phyloP scores from a whole-genome alignment of 2,113 vertebrate genomes.

The Ailurus styani region DNA sequence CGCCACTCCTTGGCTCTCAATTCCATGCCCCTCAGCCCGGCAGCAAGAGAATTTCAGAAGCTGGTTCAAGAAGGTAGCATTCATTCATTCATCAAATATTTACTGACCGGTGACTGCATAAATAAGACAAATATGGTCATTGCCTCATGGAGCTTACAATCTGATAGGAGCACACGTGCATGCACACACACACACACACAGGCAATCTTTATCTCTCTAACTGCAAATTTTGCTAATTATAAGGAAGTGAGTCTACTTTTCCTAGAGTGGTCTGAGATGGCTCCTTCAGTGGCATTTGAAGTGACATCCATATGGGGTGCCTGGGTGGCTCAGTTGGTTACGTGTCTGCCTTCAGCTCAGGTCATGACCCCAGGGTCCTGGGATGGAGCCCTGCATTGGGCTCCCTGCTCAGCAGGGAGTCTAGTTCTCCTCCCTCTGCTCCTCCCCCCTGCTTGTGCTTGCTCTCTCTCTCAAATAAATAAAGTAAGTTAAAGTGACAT shows the following conservation, averaged over 20 bases:
- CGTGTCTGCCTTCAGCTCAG: background rate
- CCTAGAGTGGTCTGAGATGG: background rate
- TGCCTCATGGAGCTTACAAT: background rate
- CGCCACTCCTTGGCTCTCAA: background rate
- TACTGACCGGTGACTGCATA: background rate
- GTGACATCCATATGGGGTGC: background rate
- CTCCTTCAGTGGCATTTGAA: background rate
- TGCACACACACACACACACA: background rate
- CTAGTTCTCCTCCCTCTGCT: no score
- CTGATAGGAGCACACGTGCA: background rate
- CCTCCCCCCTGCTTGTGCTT: no score
- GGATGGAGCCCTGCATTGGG: no score
- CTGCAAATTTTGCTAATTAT: background rate
- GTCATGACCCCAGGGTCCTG: background rate
- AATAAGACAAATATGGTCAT: background rate
- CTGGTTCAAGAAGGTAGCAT: background rate
- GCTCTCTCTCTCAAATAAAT: no score
- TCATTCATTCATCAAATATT: background rate
- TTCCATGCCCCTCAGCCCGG: background rate
- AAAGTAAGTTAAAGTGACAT: background rate
- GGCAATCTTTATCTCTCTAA: no score
- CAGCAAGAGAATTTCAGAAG: background rate
- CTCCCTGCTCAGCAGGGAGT: no score
- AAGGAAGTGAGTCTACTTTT: background rate
- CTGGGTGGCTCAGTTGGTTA: background rate